Evolutionary conservation across 2,113 vertebrate species (phyloP), one percentile per base, ranked within the genome.

Genomic region (Esox niger): DNA sequence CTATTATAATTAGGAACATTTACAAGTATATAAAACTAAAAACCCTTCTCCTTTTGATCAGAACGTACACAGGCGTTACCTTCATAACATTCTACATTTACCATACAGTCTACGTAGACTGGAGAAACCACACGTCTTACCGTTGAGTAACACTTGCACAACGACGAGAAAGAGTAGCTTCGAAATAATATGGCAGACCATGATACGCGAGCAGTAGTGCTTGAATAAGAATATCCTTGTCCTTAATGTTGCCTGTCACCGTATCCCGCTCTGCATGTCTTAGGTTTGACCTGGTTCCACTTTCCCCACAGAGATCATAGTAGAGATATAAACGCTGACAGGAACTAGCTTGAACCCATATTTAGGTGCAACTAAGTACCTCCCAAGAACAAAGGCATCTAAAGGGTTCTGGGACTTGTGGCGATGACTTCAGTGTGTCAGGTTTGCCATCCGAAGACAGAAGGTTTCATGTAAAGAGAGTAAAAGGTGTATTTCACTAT

Each of bases 301-400:
- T n/a, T 57, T 29, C 26, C 25, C 8, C 26, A 31, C 20, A 9
- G 58, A 31, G 15, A 6, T 31, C 20, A 15, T 32, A 31, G 17
- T 30, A 60, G 20, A 61, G 17, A 35, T n/a, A 27, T n/a, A 61
- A 61, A 33, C 35, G 58, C 32, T n/a, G 59, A 61, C 59, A 61
- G 59, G 59, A 61, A 61, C 30, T 33, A 21, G 59, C 9, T 9
- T 61, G 6, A 30, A 30, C 25, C 13, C 27, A 25, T 33, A 20
- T 23, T 1, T 23, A 61, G n/a, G 20, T 61, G 11, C 25, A 26
- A 23, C 32, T 23, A 35, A 61, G 32, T n/a, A 23, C 59, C 59
- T 61, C 59, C 32, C 35, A n/a, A 10, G 31, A 35, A 61, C n/a
- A 17, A 61, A 38, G 32, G 59, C 31, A 35, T 61, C 59, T 35